Percentiles rank a stretch among this genome's conserved stretches.
These are phyloP conservation scores for Hephaestus fuliginosus DNA, from an alignment of 2,797 vertebrate species.

Conservation along the genomic window DNA sequence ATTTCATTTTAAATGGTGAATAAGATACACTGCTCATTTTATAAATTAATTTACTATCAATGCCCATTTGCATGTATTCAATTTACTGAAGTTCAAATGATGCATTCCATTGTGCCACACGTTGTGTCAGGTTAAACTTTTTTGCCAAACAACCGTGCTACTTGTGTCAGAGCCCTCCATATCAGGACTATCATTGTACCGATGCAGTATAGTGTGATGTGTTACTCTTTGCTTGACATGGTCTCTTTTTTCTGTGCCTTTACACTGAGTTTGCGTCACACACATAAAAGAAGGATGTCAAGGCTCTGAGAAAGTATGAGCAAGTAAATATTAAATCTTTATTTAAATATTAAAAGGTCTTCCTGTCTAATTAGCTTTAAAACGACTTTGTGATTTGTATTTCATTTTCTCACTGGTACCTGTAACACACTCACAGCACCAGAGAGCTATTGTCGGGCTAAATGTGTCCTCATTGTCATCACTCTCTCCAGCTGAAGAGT, in stretches of 20 bases:
- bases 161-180: not conserved
- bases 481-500: constrained; percentile 28
- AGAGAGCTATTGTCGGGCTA: not conserved
- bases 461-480: constrained; percentile 10
- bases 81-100: not conserved
- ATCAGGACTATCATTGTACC: not conserved
- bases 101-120: not conserved
- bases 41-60: not conserved
- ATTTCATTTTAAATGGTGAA: not conserved
- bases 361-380: not conserved
- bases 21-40: not conserved
- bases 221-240: not conserved
- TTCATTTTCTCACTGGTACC: constrained; percentile 1
- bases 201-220: not conserved
- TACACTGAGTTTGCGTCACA: constrained; percentile 27
- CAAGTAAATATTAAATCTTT: too few species aligned
- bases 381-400: constrained; percentile 10
- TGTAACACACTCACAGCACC: not conserved
- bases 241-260: not conserved
- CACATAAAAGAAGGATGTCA: not conserved
- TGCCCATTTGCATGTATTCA: not conserved
- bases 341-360: not conserved
- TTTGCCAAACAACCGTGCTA: not conserved
- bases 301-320: not conserved
- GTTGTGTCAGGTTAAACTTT: not conserved